Conservation (phyloP, 1,140 invertebrate species). For the Drosophila pandora region DNA sequence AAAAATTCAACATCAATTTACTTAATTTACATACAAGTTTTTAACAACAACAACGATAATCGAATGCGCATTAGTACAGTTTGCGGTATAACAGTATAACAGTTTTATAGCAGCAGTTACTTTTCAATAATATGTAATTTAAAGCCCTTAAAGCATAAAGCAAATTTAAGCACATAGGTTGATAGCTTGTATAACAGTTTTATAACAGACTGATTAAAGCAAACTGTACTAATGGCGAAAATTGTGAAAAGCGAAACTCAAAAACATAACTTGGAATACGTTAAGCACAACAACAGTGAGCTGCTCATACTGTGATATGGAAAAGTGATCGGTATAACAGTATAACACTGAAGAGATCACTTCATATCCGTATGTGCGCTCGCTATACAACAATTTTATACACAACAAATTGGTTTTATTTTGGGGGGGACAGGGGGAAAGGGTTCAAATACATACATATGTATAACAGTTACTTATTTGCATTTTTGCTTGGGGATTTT, state of each 20-base stretch:
- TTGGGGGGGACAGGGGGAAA: neutral
- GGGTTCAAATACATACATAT: slow-evolving; percentile 8
- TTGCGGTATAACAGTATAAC: slow-evolving; percentile 12
- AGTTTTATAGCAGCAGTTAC: neutral
- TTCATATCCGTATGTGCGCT: slow-evolving; percentile 18
- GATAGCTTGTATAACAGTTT: neutral
- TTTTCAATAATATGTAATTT: neutral
- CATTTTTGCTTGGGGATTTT: slow-evolving; percentile 24
- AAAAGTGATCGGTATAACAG: slow-evolving; percentile 19
- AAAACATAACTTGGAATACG: slow-evolving; percentile 72
- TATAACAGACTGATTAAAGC: neutral
- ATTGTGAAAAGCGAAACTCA: slow-evolving; percentile 39
- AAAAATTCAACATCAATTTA: slow-evolving; percentile 40
- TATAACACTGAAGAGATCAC: slow-evolving; percentile 19
- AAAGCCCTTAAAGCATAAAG: neutral
- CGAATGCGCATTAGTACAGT: slow-evolving; percentile 18
- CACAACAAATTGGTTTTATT: slow-evolving; percentile 45
- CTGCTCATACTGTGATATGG: slow-evolving; percentile 42
- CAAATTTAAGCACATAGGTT: neutral
- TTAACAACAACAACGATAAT: slow-evolving; percentile 59
- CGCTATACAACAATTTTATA: slow-evolving; percentile 37
- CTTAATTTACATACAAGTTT: slow-evolving; percentile 45
- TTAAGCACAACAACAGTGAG: slow-evolving; percentile 74
- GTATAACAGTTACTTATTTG: slow-evolving; percentile 38
- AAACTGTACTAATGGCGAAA: slow-evolving; percentile 36